Evolutionary conservation across 2,113 vertebrate genomes (phyloP).

Genomic region (Hemiprocne comata): DNA sequence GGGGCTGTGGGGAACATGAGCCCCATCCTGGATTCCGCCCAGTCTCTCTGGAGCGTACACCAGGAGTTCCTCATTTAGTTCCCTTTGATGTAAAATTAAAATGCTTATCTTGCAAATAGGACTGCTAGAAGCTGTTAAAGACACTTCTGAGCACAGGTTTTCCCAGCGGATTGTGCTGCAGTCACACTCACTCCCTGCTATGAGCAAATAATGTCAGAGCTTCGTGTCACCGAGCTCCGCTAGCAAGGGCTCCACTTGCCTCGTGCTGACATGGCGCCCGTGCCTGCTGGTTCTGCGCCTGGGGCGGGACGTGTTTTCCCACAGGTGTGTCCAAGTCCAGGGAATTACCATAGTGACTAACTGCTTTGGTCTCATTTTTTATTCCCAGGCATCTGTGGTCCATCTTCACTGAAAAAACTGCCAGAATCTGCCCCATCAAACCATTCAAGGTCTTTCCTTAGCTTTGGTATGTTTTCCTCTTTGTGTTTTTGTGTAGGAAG

Average conservation of each 20-base stretch:
- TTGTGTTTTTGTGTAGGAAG: neutral
- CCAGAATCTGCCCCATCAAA: slow-evolving; percentile 47
- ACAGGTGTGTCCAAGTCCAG: neutral
- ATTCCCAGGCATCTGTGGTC: slow-evolving; percentile 68
- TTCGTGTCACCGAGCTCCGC: neutral
- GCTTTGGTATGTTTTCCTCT: slow-evolving; percentile 73
- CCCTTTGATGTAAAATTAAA: neutral
- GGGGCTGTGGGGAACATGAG: neutral
- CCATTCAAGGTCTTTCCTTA: slow-evolving; percentile 60
- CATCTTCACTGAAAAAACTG: slow-evolving; percentile 58
- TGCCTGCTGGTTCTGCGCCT: too few relatives aligned
- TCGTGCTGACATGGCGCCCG: neutral
- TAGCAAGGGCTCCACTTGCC: neutral
- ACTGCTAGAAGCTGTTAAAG: neutral
- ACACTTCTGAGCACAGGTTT: neutral
- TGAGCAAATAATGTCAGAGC: neutral
- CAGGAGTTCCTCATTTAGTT: neutral
- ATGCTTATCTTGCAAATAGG: neutral
- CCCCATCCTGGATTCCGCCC: neutral
- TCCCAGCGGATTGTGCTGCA: neutral
- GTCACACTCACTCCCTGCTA: neutral
- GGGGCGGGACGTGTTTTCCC: neutral
- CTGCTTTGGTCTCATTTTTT: neutral
- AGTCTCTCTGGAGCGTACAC: too few relatives aligned
- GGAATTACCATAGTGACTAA: neutral